Percentiles rank a stretch among this genome's conserved stretches.
Evolutionary conservation across 2,888 invertebrate species (phyloP).

Genomic region (Stenodema calcarata): DNA sequence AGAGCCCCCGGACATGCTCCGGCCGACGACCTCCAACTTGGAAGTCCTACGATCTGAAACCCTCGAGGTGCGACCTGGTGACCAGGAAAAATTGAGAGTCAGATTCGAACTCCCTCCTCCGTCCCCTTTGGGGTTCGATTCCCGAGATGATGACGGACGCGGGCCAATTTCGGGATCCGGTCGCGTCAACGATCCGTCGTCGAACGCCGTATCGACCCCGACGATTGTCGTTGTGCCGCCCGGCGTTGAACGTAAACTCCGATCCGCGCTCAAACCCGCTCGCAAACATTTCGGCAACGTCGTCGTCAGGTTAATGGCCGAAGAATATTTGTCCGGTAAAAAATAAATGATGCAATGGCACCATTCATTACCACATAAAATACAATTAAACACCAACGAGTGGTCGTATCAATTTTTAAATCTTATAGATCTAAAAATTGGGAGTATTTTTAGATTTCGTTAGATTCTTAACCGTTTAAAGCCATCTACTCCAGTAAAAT

Average conservation of each 20-base stretch:
- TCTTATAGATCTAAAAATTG: too few relatives aligned
- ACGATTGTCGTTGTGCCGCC: constrained; percentile 2
- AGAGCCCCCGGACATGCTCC: too few relatives aligned
- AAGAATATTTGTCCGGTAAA: constrained; percentile 24
- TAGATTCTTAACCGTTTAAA: too few relatives aligned
- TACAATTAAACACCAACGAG: too few relatives aligned
- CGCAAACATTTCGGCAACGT: constrained; percentile 14
- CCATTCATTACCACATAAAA: neutral
- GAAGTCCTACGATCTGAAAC: neutral
- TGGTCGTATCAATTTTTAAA: too few relatives aligned
- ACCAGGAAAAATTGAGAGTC: neutral
- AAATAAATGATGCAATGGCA: neutral
- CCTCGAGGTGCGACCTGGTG: neutral
- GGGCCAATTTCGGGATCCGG: neutral
- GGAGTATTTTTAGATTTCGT: too few relatives aligned
- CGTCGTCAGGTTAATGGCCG: constrained; percentile 13
- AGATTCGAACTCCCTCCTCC: neutral
- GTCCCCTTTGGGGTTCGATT: neutral
- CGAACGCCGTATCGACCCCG: neutral
- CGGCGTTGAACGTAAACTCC: neutral
- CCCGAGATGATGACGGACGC: neutral
- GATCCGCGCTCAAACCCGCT: neutral
- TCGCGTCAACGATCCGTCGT: neutral
- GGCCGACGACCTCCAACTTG: too few relatives aligned
- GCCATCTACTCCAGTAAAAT: too few relatives aligned